A percentile compares a stretch with the other conserved stretches of the same genome.
These are phyloP conservation scores for Zaprionus camerounensis DNA, from an alignment of 1,140 invertebrate genomes.

Conservation along the genomic window DNA sequence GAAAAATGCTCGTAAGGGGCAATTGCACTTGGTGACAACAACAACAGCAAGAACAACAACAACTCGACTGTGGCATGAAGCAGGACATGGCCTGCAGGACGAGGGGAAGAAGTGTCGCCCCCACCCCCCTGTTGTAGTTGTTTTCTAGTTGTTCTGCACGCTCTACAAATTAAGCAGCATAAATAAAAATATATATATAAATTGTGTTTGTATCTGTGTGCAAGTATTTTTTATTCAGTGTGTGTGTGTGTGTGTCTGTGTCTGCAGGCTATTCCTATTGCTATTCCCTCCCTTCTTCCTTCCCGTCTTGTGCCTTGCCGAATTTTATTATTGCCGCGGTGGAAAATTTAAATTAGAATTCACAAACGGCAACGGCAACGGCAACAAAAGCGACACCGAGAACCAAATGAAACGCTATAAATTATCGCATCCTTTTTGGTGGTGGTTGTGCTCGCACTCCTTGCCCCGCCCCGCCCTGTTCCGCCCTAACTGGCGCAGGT, in stretches of 20 bases:
- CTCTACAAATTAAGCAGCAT: conserved; percentile 77
- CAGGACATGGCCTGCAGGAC: conserved; percentile 11
- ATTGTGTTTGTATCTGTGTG: background rate
- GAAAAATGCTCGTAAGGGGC: conserved; percentile 75
- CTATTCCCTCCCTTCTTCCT: background rate
- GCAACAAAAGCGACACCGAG: conserved; percentile 17
- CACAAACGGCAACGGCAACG: conserved; percentile 33
- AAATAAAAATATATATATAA: conserved; percentile 66
- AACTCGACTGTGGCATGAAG: conserved; percentile 56
- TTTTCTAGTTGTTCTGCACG: conserved; percentile 63
- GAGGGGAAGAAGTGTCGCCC: conserved; percentile 1
- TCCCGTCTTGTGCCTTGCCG: conserved; percentile 31
- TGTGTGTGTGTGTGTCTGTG: conserved; percentile 22
- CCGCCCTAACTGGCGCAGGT: conserved; percentile 52
- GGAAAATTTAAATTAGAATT: conserved; percentile 84
- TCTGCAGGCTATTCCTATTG: conserved; percentile 23
- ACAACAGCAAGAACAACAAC: conserved; percentile 28
- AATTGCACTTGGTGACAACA: conserved; percentile 66
- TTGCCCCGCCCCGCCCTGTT: conserved; percentile 6
- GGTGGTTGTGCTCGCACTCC: conserved; percentile 50
- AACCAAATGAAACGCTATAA: conserved; percentile 80
- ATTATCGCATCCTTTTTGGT: conserved; percentile 82
- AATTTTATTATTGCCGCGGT: conserved; percentile 68
- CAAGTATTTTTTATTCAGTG: conserved; percentile 63
- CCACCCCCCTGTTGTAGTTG: conserved; percentile 24